These are phyloP conservation scores for Lumbricus terrestris DNA, from an alignment of 2,888 invertebrate species.

Conservation along the genomic window DNA sequence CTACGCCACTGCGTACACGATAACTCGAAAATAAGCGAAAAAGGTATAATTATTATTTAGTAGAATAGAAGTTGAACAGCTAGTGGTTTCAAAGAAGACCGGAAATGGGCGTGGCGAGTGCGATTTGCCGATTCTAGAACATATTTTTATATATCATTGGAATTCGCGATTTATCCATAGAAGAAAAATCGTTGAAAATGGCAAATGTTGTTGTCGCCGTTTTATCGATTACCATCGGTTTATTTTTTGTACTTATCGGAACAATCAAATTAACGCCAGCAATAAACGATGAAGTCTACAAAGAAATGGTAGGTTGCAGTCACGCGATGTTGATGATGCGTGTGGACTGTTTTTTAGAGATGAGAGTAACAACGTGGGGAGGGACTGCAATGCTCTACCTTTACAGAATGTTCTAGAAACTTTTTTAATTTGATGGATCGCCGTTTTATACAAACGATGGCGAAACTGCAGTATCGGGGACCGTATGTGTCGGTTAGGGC, in stretches of 20 bases:
- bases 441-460: too few species aligned
- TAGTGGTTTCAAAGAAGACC: neutral
- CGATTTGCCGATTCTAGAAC: neutral
- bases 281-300: constrained; percentile 90
- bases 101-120: neutral
- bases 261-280: constrained; percentile 86
- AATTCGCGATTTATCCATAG: neutral
- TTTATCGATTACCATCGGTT: constrained; percentile 83
- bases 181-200: constrained; percentile 28
- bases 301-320: constrained; percentile 80
- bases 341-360: neutral
- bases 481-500: too few species aligned
- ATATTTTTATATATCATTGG: neutral
- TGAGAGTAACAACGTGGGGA: neutral
- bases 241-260: constrained; percentile 93
- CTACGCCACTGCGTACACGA: too few species aligned
- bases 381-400: neutral
- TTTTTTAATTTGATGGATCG: too few species aligned
- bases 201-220: constrained; percentile 67
- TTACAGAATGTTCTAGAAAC: neutral
- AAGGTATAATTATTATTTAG: too few species aligned
- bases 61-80: too few species aligned
- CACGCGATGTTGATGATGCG: neutral
- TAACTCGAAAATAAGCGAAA: neutral
- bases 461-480: too few species aligned